Base-by-base conservation (phyloP, 2,888 invertebrate species). In the Blastobasis adustella region DNA sequence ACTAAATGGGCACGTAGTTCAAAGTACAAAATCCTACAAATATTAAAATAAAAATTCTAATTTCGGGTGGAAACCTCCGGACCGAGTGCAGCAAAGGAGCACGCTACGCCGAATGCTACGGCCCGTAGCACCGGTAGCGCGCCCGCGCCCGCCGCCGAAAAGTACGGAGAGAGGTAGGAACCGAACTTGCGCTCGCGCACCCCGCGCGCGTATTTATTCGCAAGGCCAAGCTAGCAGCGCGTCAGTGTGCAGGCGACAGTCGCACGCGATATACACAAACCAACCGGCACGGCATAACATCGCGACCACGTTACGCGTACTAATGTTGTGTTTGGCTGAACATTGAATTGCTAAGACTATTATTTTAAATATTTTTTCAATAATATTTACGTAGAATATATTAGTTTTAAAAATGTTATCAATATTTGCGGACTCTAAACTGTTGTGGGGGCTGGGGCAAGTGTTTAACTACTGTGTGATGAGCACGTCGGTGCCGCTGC, bases 391-490 rank as follows among this genome's bases (percentile, higher is more conserved):
- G 23, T 23, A 23, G 23, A 23, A 23, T 23, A 23, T 23, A 23
- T 23, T 23, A 64, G 60, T 66, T 67, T 59, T 66, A 68, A 80
- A 67, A 59, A 86, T 83, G 80, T 66, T 80, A 65, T 64, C 76
- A 59, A 78, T 88, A 59, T 60, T 88, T 42, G 56, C 75, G 46
- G 76, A 87, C 64, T 87, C 87, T 58, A 90, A 87, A 82, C 73
- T 91, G 64, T 76, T 91, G 76, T 90, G 90, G 82, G 86, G 86
- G 65, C 76, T 90, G 66, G 79, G 77, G 74, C 82, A 84, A 78
- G 75, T 86, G 78, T 60, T 83, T 62, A 76, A 71, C 62, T 83
- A 81, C 77, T 87, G 87, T 81, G 83, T 68, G 40, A 65, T 77
- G 61, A 73, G 72, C 61, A 82, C 71, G 56, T 76, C 84, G 56